Base-by-base conservation (phyloP, 2,888 invertebrate genomes). In the Adelognathus sp. region DNA sequence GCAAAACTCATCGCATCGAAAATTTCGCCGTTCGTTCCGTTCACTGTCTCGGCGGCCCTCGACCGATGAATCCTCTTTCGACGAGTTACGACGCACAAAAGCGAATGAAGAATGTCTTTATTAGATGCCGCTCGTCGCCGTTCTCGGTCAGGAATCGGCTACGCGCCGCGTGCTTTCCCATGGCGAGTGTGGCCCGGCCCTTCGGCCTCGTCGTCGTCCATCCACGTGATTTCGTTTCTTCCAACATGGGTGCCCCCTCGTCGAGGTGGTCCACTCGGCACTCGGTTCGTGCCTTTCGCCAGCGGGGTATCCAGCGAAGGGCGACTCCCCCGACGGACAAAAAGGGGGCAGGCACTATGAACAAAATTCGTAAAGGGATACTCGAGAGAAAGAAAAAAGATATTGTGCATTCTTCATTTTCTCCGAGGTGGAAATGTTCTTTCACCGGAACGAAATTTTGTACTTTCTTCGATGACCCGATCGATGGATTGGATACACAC, bases 101-200 rank as follows among this genome's bases (percentile, higher is more conserved):
- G 86, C n/a, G 82, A 86, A 88, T 89, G 91, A 91, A 86, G 86
- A 88, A 90, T 90, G 89, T 90, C 91, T 90, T 88, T 90, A 90
- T 91, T 90, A 90, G 83, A 88, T 81, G 81, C 79, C 79, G 76
- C 76, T 76, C 61, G 85, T 83, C n/a, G n/a, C n/a, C n/a, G n/a
- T n/a, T n/a, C n/a, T n/a, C n/a, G n/a, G n/a, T n/a, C n/a, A n/a
- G n/a, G 84, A 84, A 82, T 84, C 87, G 87, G 90, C 90, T 89
- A 81, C 77, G 80, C 84, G 82, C 85, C 84, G 82, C 27, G 74
- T 56, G 31, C 81, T 79, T 87, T 86, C 82, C 82, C 84, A 80
- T 72, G 82, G 81, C 82, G 83, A 58, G 46, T 36, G 52, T 80
- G 79, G 81, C 72, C 83, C 84, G 73, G 75, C 71, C 70, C 76